A percentile compares a stretch with the other conserved stretches of the same genome.
Conservation (phyloP, 1,140 invertebrate species). For the Chironomus striatipennis region DNA sequence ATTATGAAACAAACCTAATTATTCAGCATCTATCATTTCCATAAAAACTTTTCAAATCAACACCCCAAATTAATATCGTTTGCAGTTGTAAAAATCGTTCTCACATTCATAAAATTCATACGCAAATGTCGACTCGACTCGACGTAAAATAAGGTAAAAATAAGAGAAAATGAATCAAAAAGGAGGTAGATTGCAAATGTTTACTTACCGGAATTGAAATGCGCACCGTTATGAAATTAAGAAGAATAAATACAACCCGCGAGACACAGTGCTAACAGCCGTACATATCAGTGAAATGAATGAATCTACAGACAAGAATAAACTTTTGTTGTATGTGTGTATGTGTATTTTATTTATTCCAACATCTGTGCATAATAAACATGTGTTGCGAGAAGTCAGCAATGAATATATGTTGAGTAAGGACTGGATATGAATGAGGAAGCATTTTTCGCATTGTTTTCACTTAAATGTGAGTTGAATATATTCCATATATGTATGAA, state of each 20-base stretch:
- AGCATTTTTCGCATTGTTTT: not conserved
- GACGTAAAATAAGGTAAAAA: not conserved
- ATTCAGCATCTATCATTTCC: no score
- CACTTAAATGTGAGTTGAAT: not conserved
- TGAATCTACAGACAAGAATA: not conserved
- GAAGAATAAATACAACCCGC: not conserved
- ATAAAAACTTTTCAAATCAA: no score
- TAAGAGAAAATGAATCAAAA: not conserved
- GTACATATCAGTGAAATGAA: not conserved
- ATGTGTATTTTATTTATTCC: slow-evolving; percentile 7
- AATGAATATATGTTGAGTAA: not conserved
- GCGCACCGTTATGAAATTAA: not conserved
- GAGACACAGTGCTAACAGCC: not conserved
- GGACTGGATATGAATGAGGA: slow-evolving; percentile 16
- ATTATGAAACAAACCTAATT: no score
- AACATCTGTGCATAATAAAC: not conserved
- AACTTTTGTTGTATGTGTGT: not conserved
- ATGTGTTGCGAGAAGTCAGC: slow-evolving; percentile 5
- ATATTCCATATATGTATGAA: no score
- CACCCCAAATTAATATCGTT: no score
- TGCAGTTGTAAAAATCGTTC: no score
- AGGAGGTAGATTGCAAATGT: not conserved
- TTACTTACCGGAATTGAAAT: not conserved
- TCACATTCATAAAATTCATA: no score
- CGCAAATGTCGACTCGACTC: not conserved